Evolutionary conservation across 2,888 invertebrate genomes (phyloP), one percentile per base, ranked within the genome.

Genomic region (Melipona bicolor): DNA sequence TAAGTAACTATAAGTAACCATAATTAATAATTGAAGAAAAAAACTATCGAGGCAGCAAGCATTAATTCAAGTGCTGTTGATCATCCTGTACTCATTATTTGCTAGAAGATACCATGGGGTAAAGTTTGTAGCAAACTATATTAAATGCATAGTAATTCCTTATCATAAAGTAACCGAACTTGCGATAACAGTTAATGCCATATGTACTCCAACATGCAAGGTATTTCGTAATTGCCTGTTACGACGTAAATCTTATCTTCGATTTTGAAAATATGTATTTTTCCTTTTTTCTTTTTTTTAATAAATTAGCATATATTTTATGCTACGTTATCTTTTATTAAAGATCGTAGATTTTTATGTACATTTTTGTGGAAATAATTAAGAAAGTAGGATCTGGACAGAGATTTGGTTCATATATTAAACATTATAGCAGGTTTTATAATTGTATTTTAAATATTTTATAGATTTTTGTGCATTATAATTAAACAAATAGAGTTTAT

Each of bases 211-310:
- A 59, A 52, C 32, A 32, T 49, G 24, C 54, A 67, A 75, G 56
- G 13, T 59, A 72, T 80, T 76, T 77, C 68, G 32, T 77, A 77
- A 77, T 73, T 52, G 50, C 17, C 21, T 71, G 49, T 21, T 54
- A 50, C 5, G 64, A 64, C 64, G 68, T 49, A 17, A 24, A 68
- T 67, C 21, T 56, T 56, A 73, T 77, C 73, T 54, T 13, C 32
- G n/a, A 13, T 65, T 54, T 54, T 13, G 13, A 62, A n/a, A 72
- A 72, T 49, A 62, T 52, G 17, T 17, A 6, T 43, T 43, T 43
- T 43, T 43, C 4, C 32, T 32, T 43, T n/a, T 13, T 64, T 61
- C 52, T 21, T 69, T 27, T 27, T 36, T 19, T 3, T 43, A 9
- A 11, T 6, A 36, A 64, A 36, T 13, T 21, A 19, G 15, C 5